Base-by-base conservation (phyloP, 2,113 vertebrate genomes). In the Eira barbara region DNA sequence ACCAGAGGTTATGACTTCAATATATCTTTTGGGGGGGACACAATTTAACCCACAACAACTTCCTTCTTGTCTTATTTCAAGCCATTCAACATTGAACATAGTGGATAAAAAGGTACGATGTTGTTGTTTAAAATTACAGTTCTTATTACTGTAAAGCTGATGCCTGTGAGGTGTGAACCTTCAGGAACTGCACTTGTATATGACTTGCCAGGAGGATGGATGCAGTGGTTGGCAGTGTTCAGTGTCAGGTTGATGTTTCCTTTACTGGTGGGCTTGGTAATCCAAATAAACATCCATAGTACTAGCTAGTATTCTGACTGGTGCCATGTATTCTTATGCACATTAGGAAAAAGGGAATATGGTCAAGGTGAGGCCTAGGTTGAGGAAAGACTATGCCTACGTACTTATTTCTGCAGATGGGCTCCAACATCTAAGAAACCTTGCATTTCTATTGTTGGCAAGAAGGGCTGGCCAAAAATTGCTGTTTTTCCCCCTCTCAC, bases 391-490 rank as follows among this genome's bases (percentile, higher is more conserved):
- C 7, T 49, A 42, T 82, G 20, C 23, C 27, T 63, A 49, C 49
- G 81, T 79, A n/a, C 61, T 89, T 93, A 36, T 89, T 96, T 95
- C 49, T 91, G 27, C 27, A 92, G n/a, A 84, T 65, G 31, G 55
- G 11, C 10, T 55, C 21, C 29, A 78, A 65, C 81, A 78, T 63
- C 29, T 89, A 49, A 78, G 71, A 91, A 91, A 89, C 3, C 20
- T 80, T 93, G 36, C 4, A 93, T 95, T 93, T 89, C 69, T 96
- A 21, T 55, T 91, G 13, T 81, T 98, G 86, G 4, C 57, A 91
- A 76, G 45, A 29, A 21, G 29, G 29, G 13, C 13, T 84, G 34
- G 81, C 74, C 59, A 82, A 95, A 5, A 76, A 47, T 29, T 97
- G 47, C 36, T 84, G 9, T 74, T 69, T 97, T 92, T 84, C 85